Base-by-base conservation (phyloP, 2,888 invertebrate genomes). In the Petrophora chlorosata region DNA sequence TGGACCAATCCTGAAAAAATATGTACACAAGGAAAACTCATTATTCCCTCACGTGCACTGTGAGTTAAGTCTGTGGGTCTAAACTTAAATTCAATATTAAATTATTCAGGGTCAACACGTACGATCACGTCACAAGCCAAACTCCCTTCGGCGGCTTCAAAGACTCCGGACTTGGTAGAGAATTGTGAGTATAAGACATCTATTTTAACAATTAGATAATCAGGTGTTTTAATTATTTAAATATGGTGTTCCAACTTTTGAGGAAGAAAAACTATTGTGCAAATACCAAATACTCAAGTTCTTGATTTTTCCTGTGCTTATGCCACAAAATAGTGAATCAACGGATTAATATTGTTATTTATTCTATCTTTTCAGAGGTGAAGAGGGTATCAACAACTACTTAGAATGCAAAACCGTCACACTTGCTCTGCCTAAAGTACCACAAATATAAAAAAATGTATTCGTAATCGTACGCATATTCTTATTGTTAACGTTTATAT, bases 91-190 rank as follows among this genome's bases (percentile, higher is more conserved):
- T n/a, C n/a, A n/a, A n/a, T n/a, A n/a, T n/a, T n/a, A n/a, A n/a
- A n/a, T n/a, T n/a, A n/a, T 50, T 43, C 74, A 95, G 95, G 95
- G 89, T 96, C 0, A 96, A 96, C 71, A 94, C 94, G 35, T 96
- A 94, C 65, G 93, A 95, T 64, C 91, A 92, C 53, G 90, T 94
- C 1, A 89, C 92, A 5, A 92, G 94, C 23, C 96, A 97, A 78
- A 94, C 95, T 36, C 97, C 97, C 2, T 97, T 97, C 73, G 97
- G 97, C 14, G 97, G 97, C 29, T 97, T 92, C 79, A 97, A 97
- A 73, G 92, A 94, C 64, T 97, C 97, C 12, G 97, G 97, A 39
- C 91, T 95, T 56, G 97, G 97, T 8, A 92, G 97, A 65, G 97
- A 97, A 83, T 72, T 94, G 91, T 92, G 79, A 89, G 91, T 83